phyloP scores from a whole-genome alignment of 1,140 invertebrate genomes.

The Leguminivora glycinivorella region DNA sequence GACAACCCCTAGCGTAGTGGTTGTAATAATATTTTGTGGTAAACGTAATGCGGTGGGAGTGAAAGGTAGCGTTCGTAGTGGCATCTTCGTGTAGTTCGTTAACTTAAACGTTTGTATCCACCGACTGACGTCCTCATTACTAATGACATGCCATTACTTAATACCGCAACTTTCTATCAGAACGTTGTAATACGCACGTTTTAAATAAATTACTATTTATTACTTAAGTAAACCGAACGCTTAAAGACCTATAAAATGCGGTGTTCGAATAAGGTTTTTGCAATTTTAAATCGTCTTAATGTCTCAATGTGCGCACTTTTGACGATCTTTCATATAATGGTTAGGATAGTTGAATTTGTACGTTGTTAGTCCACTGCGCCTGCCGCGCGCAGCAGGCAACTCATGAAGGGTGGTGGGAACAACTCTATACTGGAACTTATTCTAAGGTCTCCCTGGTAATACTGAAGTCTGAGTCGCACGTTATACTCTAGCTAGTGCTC shows the following conservation, averaged over 20 bases:
- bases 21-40: conserved; percentile 21
- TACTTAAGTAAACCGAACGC: conserved; percentile 22
- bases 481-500: conserved; percentile 38
- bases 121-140: conserved; percentile 1
- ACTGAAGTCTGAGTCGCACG: conserved; percentile 53
- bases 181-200: conserved; percentile 24
- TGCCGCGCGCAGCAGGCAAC: background rate
- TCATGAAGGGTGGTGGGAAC: conserved; percentile 22
- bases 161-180: conserved; percentile 18
- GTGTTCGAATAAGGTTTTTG: conserved; percentile 23
- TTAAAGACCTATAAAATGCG: conserved; percentile 14
- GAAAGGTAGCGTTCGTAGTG: background rate
- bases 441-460: conserved; percentile 42
- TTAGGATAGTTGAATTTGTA: conserved; percentile 17
- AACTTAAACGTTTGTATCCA: background rate
- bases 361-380: conserved; percentile 9
- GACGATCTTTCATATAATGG: conserved; percentile 20
- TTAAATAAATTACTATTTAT: conserved; percentile 27
- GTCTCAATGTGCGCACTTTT: conserved; percentile 25
- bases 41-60: background rate
- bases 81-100: conserved; percentile 1
- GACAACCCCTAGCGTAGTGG: conserved; percentile 21
- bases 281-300: conserved; percentile 26
- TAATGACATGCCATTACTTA: background rate
- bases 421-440: conserved; percentile 27